Evolutionary conservation across 2,113 vertebrate genomes (phyloP).

Genomic region (Geothlypis trichas): DNA sequence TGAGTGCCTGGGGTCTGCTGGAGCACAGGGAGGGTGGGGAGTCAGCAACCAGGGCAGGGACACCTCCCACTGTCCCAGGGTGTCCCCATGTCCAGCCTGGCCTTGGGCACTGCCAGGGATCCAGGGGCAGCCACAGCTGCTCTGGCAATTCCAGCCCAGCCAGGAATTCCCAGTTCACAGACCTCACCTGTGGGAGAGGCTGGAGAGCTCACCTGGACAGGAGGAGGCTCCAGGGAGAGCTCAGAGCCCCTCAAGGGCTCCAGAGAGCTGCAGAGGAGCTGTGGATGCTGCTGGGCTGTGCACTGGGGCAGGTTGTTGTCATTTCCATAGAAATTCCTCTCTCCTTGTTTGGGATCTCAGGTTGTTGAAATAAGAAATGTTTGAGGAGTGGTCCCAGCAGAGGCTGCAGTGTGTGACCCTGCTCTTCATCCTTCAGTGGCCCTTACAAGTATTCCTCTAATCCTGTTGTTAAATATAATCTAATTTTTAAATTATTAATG

Average conservation of each 20-base stretch:
- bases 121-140: too few relatives aligned
- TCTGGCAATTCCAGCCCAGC: too few relatives aligned
- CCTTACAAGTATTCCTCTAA: accelerated
- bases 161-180: too few relatives aligned
- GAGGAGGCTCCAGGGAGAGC: not conserved
- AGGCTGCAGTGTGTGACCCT: not conserved
- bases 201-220: not conserved
- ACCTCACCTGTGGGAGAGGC: not conserved
- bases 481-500: not conserved
- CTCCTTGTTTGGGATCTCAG: not conserved
- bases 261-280: not conserved
- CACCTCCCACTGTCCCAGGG: too few relatives aligned
- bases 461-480: not conserved
- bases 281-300: not conserved
- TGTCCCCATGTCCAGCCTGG: too few relatives aligned
- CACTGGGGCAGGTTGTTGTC: accelerated
- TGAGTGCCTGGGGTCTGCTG: not conserved
- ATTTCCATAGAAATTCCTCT: not conserved
- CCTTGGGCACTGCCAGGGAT: too few relatives aligned
- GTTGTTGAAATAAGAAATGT: not conserved
- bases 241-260: not conserved
- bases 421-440: accelerated
- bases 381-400: not conserved
- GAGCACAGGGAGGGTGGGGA: not conserved
- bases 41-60: too few relatives aligned